Evolutionary conservation across 2,888 invertebrate species (phyloP), one percentile per base, ranked within the genome.

Genomic region (Brachyptera risi): DNA sequence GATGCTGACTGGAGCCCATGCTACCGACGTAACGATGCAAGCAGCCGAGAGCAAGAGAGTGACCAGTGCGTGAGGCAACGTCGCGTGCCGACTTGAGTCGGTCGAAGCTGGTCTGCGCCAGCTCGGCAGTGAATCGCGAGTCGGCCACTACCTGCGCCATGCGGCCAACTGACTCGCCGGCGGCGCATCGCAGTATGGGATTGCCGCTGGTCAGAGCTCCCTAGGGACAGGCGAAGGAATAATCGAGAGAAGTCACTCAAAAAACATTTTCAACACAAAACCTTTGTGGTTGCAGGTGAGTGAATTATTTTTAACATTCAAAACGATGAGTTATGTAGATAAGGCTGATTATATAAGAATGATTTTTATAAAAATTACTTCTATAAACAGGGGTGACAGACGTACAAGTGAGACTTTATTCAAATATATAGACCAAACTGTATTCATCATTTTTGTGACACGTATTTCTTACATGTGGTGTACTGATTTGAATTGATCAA

Each of bases 1-100:
- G 81, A 78, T 96, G 92, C 71, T 97, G 96, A 65, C 94, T 93
- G 1, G 95, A 93, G 1, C 97, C 94, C 86, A 96, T 89, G 3
- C 97, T 94, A 5, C 98, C 97, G 0, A 97, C 88, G 70, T 96
- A 96, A 31, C 95, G 83, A 78, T 97, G 97, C 50, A 99, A 82
- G 69, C 95, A 96, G 37, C 98, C 99, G n/a, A 97, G 81, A 0
- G 97, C 95, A 65, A 99, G 77, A 0, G 92, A 92, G 76, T 93
- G 92, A 0, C 88, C 88, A 0, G 93, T 93, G 61, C 94, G 79
- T 64, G 88, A 90, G 13, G 89, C 88, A 37, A 91, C 93, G 78
- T 95, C 94, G 50, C 93, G 80, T 1, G 92, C 91, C 5, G 88
- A 87, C 75, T 91, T 92, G 66, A 93, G 75, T 73, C 88, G 85